Evolutionary conservation across 1,140 invertebrate genomes (phyloP), one percentile per base, ranked within the genome.

Genomic region (Drosophila malerkotliana): DNA sequence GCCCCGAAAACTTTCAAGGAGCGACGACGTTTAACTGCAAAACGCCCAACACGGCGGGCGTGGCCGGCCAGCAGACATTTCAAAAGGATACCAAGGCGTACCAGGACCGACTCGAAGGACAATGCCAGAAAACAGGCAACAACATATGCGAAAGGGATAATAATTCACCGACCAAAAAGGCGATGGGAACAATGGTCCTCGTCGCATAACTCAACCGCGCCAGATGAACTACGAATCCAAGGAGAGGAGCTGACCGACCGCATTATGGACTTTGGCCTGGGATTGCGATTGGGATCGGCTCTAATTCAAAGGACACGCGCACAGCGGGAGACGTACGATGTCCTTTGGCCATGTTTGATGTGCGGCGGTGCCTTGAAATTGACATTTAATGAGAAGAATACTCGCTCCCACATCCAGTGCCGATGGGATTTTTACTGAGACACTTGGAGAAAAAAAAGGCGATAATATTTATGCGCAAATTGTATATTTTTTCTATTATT

Each of bases 111-210:
- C n/a, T 28, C 41, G 56, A 55, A 73, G 72, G 71, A 74, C 71
- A 66, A 75, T 69, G 71, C 72, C 48, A n/a, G 44, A 15, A 47
- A 47, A 10, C 44, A 47, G 39, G 44, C 58, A 48, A 39, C 44
- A 76, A 68, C 73, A 76, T 75, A 76, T 76, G 73, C 73, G 62
- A 76, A 68, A 76, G 73, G 73, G 72, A 76, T 76, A 74, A 76
- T 76, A 76, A 76, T 60, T 76, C 72, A 76, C 72, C 37, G 72
- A 28, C 49, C 62, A 44, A 54, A 37, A 47, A 69, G 66, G 62
- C 62, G 51, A 48, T 68, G 66, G 30, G 51, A 56, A 45, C 66
- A 69, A 69, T 67, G 30, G 10, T 37, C 10, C 41, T 44, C 41
- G 32, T 26, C 51, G 9, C 63, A 69, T 69, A 69, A 69, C 63